phyloP scores from a whole-genome alignment of 2,797 vertebrate species.

The Helostoma temminkii region DNA sequence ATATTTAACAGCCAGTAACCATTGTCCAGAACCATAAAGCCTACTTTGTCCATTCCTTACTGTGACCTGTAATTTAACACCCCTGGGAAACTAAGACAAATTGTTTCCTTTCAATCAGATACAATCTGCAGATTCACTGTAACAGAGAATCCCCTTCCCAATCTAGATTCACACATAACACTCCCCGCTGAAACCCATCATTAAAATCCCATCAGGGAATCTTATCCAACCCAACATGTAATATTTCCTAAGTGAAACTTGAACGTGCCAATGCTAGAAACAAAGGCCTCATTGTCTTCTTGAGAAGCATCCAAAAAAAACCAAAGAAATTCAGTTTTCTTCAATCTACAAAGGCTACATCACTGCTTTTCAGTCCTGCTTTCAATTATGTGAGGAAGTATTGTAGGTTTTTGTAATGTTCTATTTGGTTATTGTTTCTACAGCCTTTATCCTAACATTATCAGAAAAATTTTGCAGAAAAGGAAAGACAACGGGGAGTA shows the following conservation, averaged over 20 bases:
- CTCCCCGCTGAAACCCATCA: conserved; percentile 46
- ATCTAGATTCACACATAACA: conserved; percentile 38
- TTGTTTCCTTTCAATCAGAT: conserved; percentile 35
- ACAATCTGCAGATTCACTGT: conserved; percentile 24
- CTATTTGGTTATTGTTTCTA: conserved; percentile 30
- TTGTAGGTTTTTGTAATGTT: conserved; percentile 11
- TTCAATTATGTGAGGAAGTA: conserved; percentile 36
- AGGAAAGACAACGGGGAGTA: conserved; percentile 10
- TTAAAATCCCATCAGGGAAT: conserved; percentile 67
- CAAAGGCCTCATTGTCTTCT: conserved; percentile 63
- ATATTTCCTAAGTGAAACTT: conserved; percentile 56
- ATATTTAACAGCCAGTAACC: conserved; percentile 27
- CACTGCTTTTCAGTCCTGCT: conserved; percentile 41
- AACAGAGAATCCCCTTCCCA: conserved; percentile 40
- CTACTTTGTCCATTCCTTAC: conserved; percentile 14
- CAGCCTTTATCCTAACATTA: conserved; percentile 29
- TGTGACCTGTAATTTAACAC: conserved; percentile 41
- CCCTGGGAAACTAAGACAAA: conserved; percentile 35
- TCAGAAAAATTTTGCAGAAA: conserved; percentile 34
- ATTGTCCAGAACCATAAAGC: conserved; percentile 23
- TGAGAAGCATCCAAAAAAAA: conserved; percentile 37
- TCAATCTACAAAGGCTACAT: conserved; percentile 34
- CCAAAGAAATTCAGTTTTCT: conserved; percentile 38
- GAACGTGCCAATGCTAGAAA: conserved; percentile 32
- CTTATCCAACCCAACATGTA: conserved; percentile 53